Percentiles rank a stretch among this genome's conserved stretches.
Evolutionary conservation across 2,797 vertebrate genomes (phyloP).

Genomic region (Phoebastria nigripes): DNA sequence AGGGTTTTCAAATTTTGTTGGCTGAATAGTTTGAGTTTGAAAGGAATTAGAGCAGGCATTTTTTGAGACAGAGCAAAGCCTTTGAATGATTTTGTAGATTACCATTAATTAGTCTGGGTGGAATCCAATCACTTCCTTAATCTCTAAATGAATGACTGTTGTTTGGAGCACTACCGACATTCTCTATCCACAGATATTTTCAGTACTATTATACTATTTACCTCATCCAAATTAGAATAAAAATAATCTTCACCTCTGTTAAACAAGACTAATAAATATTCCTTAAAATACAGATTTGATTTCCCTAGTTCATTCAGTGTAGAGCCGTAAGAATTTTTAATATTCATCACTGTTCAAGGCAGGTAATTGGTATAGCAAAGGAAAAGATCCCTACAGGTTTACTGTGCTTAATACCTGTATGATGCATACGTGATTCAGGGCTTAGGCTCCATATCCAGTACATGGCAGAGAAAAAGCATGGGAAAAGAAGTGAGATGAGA

Average conservation of each 20-base stretch:
- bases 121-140: neutral
- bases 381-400: neutral
- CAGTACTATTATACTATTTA: neutral
- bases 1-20: neutral
- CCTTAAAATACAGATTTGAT: neutral
- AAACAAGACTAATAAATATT: conserved; percentile 20
- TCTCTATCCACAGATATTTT: neutral
- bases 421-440: neutral
- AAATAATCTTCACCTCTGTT: neutral
- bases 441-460: neutral
- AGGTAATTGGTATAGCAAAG: neutral
- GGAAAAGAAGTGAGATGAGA: neutral
- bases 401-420: neutral
- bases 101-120: neutral
- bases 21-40: neutral
- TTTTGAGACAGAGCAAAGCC: neutral
- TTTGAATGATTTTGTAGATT: conserved; percentile 5
- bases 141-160: neutral
- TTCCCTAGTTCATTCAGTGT: neutral
- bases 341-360: neutral
- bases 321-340: neutral
- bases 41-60: neutral
- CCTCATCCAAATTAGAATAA: neutral
- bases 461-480: neutral
- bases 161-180: neutral